These are phyloP conservation scores for Crenichthys baileyi DNA, from an alignment of 2,797 vertebrate genomes.

Conservation along the genomic window DNA sequence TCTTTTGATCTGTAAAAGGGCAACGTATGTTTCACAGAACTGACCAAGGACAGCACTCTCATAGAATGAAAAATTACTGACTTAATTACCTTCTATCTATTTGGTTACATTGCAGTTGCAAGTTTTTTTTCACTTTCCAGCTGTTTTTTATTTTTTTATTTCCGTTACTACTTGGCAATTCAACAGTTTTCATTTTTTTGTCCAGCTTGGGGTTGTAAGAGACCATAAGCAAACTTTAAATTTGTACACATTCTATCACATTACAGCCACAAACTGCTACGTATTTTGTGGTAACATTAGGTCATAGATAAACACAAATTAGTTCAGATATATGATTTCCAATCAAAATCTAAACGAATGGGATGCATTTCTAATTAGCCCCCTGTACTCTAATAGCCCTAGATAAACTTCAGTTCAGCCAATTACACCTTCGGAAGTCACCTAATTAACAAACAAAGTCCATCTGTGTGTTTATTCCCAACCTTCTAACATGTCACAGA, in stretches of 20 bases:
- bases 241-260: background rate
- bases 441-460: background rate
- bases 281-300: background rate
- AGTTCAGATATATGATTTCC: background rate
- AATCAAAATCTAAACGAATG: background rate
- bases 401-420: background rate
- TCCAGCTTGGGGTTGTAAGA: background rate
- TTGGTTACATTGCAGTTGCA: background rate
- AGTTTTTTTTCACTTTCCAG: background rate
- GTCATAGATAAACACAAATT: background rate
- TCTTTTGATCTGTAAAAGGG: background rate
- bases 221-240: background rate
- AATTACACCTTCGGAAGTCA: background rate
- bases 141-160: background rate
- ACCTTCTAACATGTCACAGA: background rate
- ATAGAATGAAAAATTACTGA: background rate
- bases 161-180: background rate
- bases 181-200: background rate
- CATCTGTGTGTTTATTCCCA: background rate
- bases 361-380: background rate
- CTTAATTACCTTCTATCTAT: background rate
- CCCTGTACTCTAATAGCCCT: background rate
- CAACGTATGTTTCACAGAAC: background rate
- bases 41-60: slow-evolving; percentile 6
- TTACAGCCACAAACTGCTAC: background rate